Percentiles rank a stretch among this genome's conserved stretches.
These are phyloP conservation scores for Julus scanicus DNA, from an alignment of 2,888 invertebrate species.

Conservation along the genomic window DNA sequence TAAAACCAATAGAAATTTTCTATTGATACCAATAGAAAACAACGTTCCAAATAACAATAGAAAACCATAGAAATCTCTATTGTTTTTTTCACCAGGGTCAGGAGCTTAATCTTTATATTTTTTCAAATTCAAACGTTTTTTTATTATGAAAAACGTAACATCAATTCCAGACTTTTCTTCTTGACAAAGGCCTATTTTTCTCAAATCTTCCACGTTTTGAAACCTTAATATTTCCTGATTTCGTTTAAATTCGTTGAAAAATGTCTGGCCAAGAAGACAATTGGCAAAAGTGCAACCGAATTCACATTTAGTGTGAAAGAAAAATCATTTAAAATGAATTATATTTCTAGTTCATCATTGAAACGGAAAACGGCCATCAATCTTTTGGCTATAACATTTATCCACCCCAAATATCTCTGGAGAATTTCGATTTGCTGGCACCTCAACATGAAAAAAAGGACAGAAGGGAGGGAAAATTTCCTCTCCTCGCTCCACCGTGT, in stretches of 20 bases:
- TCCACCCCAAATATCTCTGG: not conserved
- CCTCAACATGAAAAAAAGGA: not conserved
- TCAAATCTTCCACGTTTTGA: not conserved
- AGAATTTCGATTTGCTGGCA: not conserved
- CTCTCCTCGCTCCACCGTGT: not conserved
- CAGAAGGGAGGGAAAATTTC: not conserved
- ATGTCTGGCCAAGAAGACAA: not conserved
- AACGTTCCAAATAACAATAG: too few relatives aligned
- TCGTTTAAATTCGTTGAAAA: not conserved
- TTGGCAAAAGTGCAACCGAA: not conserved
- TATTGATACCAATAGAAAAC: too few relatives aligned
- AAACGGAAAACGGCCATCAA: slow-evolving; percentile 16
- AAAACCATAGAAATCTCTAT: too few relatives aligned
- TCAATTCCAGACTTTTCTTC: not conserved
- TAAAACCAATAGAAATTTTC: too few relatives aligned
- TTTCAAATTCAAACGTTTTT: too few relatives aligned
- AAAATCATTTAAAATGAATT: slow-evolving; percentile 29
- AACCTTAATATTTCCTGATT: not conserved
- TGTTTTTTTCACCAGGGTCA: too few relatives aligned
- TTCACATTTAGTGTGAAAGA: not conserved
- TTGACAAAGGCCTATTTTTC: not conserved
- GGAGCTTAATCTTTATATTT: too few relatives aligned
- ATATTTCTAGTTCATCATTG: slow-evolving; percentile 30
- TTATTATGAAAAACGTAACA: too few relatives aligned
- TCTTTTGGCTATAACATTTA: not conserved